Percentiles rank a stretch among this genome's conserved stretches.
Evolutionary conservation across 2,888 invertebrate genomes (phyloP).

Genomic region (Baronia brevicornis): DNA sequence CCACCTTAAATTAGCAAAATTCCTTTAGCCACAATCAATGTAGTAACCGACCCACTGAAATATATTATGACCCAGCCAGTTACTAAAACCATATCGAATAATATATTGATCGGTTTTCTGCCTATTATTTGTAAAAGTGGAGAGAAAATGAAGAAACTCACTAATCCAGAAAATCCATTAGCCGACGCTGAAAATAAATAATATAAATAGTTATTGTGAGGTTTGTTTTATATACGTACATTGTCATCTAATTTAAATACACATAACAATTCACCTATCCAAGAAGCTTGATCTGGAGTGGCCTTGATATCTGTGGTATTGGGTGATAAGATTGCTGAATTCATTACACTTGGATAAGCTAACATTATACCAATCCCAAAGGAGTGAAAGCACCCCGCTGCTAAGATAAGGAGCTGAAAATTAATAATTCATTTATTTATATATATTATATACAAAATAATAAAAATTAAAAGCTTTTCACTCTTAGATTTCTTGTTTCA

Average conservation of each 20-base stretch:
- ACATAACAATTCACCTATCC: conserved; percentile 26
- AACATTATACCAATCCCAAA: conserved; percentile 24
- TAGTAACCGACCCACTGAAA: conserved; percentile 24
- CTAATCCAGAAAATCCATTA: conserved; percentile 30
- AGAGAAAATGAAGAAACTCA: conserved; percentile 30
- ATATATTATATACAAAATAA: too few relatives aligned
- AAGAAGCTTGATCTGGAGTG: conserved; percentile 28
- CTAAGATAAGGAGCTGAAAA: conserved; percentile 26
- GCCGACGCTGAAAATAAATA: conserved; percentile 35
- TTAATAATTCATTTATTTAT: too few relatives aligned
- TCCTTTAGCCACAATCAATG: conserved; percentile 28
- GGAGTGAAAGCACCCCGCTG: conserved; percentile 18
- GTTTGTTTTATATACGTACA: too few relatives aligned
- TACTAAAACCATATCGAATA: conserved; percentile 18
- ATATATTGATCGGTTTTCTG: conserved; percentile 27
- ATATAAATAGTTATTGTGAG: too few relatives aligned
- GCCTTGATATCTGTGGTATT: conserved; percentile 26
- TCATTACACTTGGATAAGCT: conserved; percentile 27
- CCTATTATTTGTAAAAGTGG: conserved; percentile 33
- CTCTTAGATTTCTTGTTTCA: too few relatives aligned
- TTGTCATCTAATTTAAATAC: not conserved
- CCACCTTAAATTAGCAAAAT: too few relatives aligned
- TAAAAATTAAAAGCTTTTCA: too few relatives aligned
- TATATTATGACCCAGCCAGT: conserved; percentile 31
- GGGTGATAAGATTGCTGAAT: conserved; percentile 22